Conservation (phyloP, 2,888 invertebrate genomes). For the Sturmia bella region DNA sequence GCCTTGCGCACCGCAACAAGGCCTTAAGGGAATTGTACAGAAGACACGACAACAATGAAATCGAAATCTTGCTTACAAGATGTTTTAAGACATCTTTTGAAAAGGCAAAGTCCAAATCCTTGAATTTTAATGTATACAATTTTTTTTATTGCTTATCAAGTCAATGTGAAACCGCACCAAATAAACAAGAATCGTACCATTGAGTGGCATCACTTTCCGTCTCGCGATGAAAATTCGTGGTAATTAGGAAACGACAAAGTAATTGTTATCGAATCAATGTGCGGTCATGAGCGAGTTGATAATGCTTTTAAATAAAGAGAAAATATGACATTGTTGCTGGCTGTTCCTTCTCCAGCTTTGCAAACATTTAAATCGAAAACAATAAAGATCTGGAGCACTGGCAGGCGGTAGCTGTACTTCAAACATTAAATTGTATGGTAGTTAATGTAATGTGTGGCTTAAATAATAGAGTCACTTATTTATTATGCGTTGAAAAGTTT, state of each 20-base stretch:
- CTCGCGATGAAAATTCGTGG: background rate
- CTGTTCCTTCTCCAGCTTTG: slow-evolving; percentile 39
- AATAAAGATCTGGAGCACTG: slow-evolving; percentile 21
- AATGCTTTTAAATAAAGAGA: slow-evolving; percentile 11
- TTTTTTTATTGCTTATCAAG: slow-evolving; percentile 6
- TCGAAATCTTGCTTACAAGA: no score
- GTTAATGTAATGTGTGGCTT: no score
- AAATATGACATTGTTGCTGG: slow-evolving; percentile 21
- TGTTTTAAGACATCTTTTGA: no score
- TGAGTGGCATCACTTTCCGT: slow-evolving; percentile 5
- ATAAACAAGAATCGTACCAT: slow-evolving; percentile 20
- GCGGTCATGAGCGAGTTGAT: background rate
- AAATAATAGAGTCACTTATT: slow-evolving; percentile 50
- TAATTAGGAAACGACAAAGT: no score
- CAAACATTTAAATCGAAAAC: slow-evolving; percentile 38
- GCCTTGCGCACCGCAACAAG: no score
- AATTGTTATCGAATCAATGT: no score
- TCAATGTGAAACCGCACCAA: slow-evolving; percentile 29
- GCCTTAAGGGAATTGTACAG: no score
- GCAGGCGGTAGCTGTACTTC: slow-evolving; percentile 19
- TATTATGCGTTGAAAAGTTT: background rate
- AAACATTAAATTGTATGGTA: slow-evolving; percentile 32
- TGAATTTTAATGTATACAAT: background rate
- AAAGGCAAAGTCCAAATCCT: no score
- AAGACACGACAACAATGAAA: no score